These are phyloP conservation scores for Enteromius unitaeniatus DNA, from an alignment of 2,797 vertebrate species.

Conservation along the genomic window DNA sequence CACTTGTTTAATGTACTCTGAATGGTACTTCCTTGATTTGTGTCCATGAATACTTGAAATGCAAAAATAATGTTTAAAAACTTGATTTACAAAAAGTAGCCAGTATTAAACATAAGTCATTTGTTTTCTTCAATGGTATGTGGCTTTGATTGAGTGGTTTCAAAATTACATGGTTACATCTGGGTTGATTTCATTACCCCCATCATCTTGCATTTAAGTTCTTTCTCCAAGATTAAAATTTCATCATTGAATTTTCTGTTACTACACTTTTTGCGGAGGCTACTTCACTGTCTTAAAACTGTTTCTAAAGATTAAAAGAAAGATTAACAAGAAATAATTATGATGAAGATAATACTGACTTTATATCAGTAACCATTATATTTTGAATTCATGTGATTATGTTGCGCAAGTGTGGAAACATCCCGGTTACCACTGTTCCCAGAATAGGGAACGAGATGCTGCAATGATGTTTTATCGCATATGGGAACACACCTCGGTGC, in stretches of 20 bases:
- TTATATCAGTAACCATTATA: background rate
- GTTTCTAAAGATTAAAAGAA: background rate
- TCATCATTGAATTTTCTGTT: background rate
- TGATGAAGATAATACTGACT: background rate
- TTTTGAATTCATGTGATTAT: background rate
- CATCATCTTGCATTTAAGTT: background rate
- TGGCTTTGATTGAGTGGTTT: background rate
- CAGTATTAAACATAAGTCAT: background rate
- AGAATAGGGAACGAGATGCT: no score
- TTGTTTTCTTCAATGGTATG: background rate
- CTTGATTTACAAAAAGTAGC: background rate
- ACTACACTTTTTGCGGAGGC: background rate
- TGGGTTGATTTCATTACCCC: background rate
- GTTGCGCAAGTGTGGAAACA: no score
- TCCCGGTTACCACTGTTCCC: no score
- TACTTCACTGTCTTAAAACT: background rate
- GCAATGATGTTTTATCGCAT: no score
- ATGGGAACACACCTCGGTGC: no score
- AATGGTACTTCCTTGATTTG: background rate
- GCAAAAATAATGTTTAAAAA: background rate
- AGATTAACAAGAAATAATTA: background rate
- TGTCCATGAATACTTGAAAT: constrained; percentile 8
- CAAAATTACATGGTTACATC: background rate
- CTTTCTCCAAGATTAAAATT: background rate
- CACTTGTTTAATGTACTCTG: background rate